Evolutionary conservation across 2,113 vertebrate species (phyloP), one percentile per base, ranked within the genome.

Genomic region (Alligator sinensis): DNA sequence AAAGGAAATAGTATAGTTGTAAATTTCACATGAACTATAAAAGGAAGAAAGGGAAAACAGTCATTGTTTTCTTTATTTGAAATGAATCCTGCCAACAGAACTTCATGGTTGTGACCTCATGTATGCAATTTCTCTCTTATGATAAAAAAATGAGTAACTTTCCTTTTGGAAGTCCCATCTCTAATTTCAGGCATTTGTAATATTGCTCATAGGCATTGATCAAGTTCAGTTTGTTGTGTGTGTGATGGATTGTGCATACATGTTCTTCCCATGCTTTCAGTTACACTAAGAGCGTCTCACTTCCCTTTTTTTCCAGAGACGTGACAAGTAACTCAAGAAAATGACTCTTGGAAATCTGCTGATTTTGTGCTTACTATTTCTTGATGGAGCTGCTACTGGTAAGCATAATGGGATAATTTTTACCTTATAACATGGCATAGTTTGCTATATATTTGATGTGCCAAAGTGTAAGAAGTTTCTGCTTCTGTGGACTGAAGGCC

Each of bases 361-460:
- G 3, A 4, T 96, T 19, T 38, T 95, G 76, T 90, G 97, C 3
- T 70, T 92, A 28, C 34, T 94, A 14, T 66, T 96, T 72, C 24
- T 96, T 18, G 62, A 22, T 22, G 66, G 81, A 88, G 89, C 95
- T 83, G 75, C 93, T 6, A 9, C 81, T 68, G 93, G 97, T 97
- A 96, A 92, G 95, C 82, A 75, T 58, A 82, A 93, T 54, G 61
- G 16, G 24, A 57, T 92, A 7, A 24, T 80, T 90, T 93, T 38
- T 82, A 2, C 25, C 70, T 17, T 4, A 82, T 64, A 80, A 54
- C 4, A 2, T 87, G 80, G 74, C 86, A 63, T 68, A 34, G 38
- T 16, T 63, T 89, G 30, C 14, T 78, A 30, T 63, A 60, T 63
- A 34, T 38, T 17, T 82, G 76, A 2, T 11, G 30, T 25, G 47